A percentile compares a stretch with the other conserved stretches of the same genome.
Evolutionary conservation across 2,113 vertebrate genomes (phyloP).

Genomic region (Rhadina sibilatrix): DNA sequence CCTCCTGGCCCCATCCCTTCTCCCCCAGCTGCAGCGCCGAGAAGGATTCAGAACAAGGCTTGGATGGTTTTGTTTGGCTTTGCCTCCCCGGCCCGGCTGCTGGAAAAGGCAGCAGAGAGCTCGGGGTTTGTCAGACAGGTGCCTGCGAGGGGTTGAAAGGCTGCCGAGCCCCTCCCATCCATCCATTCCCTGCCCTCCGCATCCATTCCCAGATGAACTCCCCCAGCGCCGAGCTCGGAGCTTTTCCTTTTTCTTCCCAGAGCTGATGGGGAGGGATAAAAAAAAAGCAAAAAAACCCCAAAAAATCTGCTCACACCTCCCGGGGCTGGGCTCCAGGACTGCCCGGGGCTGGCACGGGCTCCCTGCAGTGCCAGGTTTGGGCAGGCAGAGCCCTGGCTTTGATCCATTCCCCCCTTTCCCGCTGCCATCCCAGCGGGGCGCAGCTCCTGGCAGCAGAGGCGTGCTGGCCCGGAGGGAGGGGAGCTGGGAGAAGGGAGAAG

Average conservation of each 20-base stretch:
- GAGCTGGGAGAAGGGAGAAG: not conserved
- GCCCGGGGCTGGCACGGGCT: not conserved
- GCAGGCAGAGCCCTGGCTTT: not conserved
- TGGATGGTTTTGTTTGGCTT: conserved; percentile 16
- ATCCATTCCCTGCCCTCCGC: no score
- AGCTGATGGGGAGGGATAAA: not conserved
- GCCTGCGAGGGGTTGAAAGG: rapidly evolving
- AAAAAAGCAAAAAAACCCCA: not conserved
- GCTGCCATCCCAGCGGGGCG: not conserved
- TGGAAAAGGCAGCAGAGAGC: not conserved
- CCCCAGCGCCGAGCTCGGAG: not conserved
- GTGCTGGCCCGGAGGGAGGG: not conserved
- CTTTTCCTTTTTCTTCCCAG: not conserved
- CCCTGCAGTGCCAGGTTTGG: not conserved
- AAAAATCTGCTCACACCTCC: not conserved
- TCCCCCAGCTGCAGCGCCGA: not conserved
- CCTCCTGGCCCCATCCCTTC: not conserved
- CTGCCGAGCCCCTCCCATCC: not conserved
- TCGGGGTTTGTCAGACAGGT: not conserved
- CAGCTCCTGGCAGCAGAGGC: not conserved
- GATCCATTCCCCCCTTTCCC: not conserved
- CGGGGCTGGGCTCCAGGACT: not conserved
- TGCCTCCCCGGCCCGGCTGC: not conserved
- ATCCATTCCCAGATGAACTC: no score
- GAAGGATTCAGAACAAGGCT: not conserved